Conservation (phyloP, 2,113 vertebrate genomes). For the Uropsilus gracilis region DNA sequence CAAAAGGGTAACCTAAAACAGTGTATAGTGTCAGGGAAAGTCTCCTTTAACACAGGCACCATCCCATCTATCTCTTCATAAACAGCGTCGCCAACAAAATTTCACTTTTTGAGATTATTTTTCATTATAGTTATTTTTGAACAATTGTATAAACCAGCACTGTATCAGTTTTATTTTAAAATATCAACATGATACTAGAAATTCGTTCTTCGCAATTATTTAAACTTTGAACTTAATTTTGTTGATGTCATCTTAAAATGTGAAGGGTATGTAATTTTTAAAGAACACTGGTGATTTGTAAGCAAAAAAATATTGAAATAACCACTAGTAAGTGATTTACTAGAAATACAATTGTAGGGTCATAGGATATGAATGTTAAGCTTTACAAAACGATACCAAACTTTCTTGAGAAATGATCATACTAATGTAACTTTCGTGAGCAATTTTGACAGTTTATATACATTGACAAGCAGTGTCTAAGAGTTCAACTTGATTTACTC, state of each 20-base stretch:
- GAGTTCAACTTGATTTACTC: background rate
- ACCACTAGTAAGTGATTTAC: background rate
- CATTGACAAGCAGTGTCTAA: background rate
- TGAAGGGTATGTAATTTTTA: background rate
- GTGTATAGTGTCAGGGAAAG: background rate
- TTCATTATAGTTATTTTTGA: conserved; percentile 25
- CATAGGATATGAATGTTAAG: background rate
- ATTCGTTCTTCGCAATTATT: conserved; percentile 16
- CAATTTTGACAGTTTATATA: conserved; percentile 10
- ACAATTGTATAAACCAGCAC: background rate
- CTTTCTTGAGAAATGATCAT: conserved; percentile 23
- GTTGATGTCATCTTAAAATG: background rate
- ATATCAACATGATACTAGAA: background rate
- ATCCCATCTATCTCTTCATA: background rate
- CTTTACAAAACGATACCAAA: background rate
- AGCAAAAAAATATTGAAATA: background rate
- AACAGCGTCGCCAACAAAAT: background rate
- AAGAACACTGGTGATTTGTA: conserved; percentile 26
- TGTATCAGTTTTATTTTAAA: conserved; percentile 53
- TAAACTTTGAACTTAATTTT: background rate
- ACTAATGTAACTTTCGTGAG: background rate
- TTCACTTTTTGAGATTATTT: conserved; percentile 34
- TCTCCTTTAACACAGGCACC: background rate
- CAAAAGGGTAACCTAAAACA: conserved; percentile 19
- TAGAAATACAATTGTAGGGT: background rate